Evolutionary conservation across 1,140 invertebrate genomes (phyloP).

Genomic region (Drosophila setifemur): DNA sequence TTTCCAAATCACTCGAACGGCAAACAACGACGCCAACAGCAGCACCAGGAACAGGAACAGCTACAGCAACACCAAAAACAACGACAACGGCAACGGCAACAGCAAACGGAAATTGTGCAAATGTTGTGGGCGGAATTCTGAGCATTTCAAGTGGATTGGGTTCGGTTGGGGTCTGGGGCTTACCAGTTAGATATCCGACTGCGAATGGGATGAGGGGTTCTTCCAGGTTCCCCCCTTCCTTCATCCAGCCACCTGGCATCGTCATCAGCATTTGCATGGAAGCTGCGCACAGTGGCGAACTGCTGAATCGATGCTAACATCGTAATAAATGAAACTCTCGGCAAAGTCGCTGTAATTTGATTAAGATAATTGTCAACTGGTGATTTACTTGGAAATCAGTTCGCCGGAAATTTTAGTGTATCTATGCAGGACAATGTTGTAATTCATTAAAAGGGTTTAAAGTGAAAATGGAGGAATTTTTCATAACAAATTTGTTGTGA

Average conservation of each 20-base stretch:
- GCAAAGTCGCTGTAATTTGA: too few relatives aligned
- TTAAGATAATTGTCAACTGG: too few relatives aligned
- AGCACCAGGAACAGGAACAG: neutral
- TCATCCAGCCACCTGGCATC: constrained; percentile 25
- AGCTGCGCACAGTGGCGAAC: constrained; percentile 33
- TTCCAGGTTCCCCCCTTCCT: neutral
- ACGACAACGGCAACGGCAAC: constrained; percentile 15
- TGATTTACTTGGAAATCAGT: too few relatives aligned
- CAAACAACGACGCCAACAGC: constrained; percentile 12
- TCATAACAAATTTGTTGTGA: too few relatives aligned
- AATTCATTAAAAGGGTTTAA: too few relatives aligned
- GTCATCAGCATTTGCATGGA: constrained; percentile 47
- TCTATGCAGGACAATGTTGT: too few relatives aligned
- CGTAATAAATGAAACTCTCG: constrained; percentile 3
- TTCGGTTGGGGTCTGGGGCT: constrained; percentile 1
- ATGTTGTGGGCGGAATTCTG: constrained; percentile 62
- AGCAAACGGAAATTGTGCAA: constrained; percentile 76
- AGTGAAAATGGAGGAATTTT: too few relatives aligned
- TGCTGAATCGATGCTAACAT: neutral
- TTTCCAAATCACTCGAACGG: constrained; percentile 73
- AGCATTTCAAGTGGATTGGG: constrained; percentile 9
- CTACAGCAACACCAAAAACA: constrained; percentile 8
- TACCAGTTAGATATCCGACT: constrained; percentile 32
- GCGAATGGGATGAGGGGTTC: constrained; percentile 4
- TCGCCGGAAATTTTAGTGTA: too few relatives aligned